Evolutionary conservation across 2,888 invertebrate genomes (phyloP).

Genomic region (Scaeva pyrastri): DNA sequence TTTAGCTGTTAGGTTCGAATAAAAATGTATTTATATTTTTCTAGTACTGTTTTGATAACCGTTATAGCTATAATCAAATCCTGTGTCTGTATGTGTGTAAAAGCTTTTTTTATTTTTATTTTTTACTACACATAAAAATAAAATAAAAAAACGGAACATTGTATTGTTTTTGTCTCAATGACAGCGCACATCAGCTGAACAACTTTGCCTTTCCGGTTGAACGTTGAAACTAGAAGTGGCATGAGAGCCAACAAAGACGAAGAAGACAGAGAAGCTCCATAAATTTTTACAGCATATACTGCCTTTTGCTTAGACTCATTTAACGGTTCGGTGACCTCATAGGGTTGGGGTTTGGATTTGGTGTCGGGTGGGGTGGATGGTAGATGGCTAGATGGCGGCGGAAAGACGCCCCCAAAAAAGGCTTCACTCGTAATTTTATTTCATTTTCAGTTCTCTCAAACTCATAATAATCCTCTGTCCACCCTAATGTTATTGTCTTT

Average conservation of each 20-base stretch:
- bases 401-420: slow-evolving; percentile 41
- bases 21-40: slow-evolving; percentile 66
- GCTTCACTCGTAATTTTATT: slow-evolving; percentile 49
- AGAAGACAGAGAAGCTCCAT: slow-evolving; percentile 30
- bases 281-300: slow-evolving; percentile 42
- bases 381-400: no score
- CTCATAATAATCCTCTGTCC: slow-evolving; percentile 33
- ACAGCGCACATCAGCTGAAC: slow-evolving; percentile 38
- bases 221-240: slow-evolving; percentile 9
- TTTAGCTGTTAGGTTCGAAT: slow-evolving; percentile 66
- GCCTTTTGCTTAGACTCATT: slow-evolving; percentile 43
- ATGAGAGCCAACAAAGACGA: background rate
- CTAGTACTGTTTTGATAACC: slow-evolving; percentile 64
- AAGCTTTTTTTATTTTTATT: slow-evolving; percentile 44
- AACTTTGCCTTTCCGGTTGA: slow-evolving; percentile 26
- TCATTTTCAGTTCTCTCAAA: slow-evolving; percentile 29
- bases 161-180: slow-evolving; percentile 46
- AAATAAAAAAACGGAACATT: slow-evolving; percentile 4
- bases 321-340: slow-evolving; percentile 45
- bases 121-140: slow-evolving; percentile 42
- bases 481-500: slow-evolving; percentile 21
- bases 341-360: background rate
- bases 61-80: slow-evolving; percentile 52
- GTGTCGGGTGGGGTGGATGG: background rate
- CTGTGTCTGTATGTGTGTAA: slow-evolving; percentile 55